Evolutionary conservation across 2,113 vertebrate species (phyloP), one percentile per base, ranked within the genome.

Genomic region (Oreotrochilus melanogaster): DNA sequence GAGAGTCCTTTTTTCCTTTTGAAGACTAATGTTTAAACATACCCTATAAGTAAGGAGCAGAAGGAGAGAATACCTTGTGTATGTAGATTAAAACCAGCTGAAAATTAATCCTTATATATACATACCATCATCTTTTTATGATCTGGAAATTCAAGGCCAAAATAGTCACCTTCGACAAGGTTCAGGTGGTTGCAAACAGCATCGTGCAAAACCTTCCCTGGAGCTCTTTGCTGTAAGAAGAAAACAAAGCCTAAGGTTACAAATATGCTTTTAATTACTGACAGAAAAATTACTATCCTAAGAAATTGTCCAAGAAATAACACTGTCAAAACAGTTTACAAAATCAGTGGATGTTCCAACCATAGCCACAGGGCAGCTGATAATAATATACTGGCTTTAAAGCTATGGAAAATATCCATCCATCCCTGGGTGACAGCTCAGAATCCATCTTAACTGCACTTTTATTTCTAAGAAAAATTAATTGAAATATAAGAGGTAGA

Each of bases 141-240:
- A 96, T 99, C 99, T 86, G 99, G 98, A 97, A 98, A 99, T 97
- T 99, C 99, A 73, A 99, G 98, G 95, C 99, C 99, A 78, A 99
- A 99, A 97, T 99, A 99, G 96, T 99, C 99, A 0, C 99, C 99
- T 96, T 99, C 99, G n/a, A 99, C 98, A 51, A 99, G 99, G 91
- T 99, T 99, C 95, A 99, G 98, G 97, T 99, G 99, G 92, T 96
- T 98, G 96, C 99, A 99, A 80, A 99, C 99, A 12, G 99, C 98
- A 73, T 99, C 99, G 82, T 99, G 98, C 91, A 99, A 95, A 96
- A 98, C 98, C 90, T 99, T 99, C 73, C 99, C 99, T 0, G 99
- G 98, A 81, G 99, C 99, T 97, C 99, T 98, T 98, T 99, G 98
- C 99, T 99, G 97, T 33, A 92, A 95, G 88, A 95, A 97, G 57